A percentile compares a stretch with the other conserved stretches of the same genome.
Evolutionary conservation across 1,140 invertebrate species (phyloP).

Genomic region (Venustaconcha ellipsiformis): DNA sequence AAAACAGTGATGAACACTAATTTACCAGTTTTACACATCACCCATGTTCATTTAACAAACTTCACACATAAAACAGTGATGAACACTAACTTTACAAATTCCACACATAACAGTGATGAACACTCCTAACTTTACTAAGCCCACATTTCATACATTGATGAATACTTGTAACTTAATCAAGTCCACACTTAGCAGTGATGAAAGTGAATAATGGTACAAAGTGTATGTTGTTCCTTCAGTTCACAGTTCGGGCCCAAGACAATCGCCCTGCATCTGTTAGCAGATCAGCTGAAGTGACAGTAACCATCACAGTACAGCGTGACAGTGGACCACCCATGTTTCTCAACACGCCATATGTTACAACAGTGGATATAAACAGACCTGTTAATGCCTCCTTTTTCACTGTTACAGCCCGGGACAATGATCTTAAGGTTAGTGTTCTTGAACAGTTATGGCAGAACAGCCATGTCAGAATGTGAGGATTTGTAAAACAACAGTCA

Average conservation of each 20-base stretch:
- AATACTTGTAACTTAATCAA: not conserved
- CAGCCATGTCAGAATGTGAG: too few species aligned
- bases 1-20: not conserved
- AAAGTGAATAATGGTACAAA: too few species aligned
- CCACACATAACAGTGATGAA: not conserved
- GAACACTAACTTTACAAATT: not conserved
- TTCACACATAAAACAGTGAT: not conserved
- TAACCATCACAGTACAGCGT: constrained; percentile 30
- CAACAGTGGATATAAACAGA: constrained; percentile 37
- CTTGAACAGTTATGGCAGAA: not conserved
- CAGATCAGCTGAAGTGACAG: constrained; percentile 19
- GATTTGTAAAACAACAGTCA: too few species aligned
- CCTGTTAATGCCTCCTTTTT: constrained; percentile 34
- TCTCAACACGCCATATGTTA: constrained; percentile 44
- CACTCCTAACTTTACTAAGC: not conserved
- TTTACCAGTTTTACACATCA: not conserved
- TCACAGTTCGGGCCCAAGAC: constrained; percentile 35
- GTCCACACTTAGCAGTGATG: too few species aligned
- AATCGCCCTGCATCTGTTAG: constrained; percentile 12
- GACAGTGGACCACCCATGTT: constrained; percentile 46
- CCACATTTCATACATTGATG: not conserved
- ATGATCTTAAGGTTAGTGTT: constrained; percentile 34
- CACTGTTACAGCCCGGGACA: constrained; percentile 35
- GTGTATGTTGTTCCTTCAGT: constrained; percentile 14
- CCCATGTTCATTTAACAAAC: not conserved